Conservation (phyloP, 2,797 vertebrate genomes). For the Eremophila alpestris region DNA sequence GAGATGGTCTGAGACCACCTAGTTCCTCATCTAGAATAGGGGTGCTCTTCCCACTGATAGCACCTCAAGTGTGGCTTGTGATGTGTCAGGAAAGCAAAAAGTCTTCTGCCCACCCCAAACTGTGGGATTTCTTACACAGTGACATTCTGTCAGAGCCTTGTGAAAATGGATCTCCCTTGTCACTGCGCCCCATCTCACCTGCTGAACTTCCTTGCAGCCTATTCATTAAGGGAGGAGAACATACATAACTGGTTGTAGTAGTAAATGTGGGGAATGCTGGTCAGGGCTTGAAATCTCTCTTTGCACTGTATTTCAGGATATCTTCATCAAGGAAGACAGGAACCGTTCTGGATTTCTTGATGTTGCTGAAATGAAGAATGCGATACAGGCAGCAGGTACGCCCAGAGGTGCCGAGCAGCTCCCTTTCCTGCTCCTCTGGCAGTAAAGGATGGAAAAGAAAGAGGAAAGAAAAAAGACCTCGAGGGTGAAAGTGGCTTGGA, state of each 20-base stretch:
- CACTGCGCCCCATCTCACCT: neutral
- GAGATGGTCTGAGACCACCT: neutral
- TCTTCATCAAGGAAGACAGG: constrained; percentile 66
- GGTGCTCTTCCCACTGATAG: neutral
- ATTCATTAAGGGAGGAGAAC: neutral
- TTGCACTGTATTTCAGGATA: constrained; percentile 49
- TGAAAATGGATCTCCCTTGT: neutral
- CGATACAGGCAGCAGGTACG: constrained; percentile 60
- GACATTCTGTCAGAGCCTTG: neutral
- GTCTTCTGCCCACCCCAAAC: neutral
- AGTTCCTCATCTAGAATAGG: neutral
- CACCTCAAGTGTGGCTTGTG: neutral
- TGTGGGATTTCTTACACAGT: neutral
- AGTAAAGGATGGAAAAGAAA: neutral
- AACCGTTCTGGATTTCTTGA: constrained; percentile 65
- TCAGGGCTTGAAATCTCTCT: neutral
- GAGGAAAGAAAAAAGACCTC: neutral
- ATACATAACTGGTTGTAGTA: neutral
- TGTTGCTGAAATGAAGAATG: constrained; percentile 42
- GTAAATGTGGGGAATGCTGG: neutral
- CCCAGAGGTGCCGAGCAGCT: neutral
- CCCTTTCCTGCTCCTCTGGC: neutral
- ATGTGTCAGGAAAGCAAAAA: neutral
- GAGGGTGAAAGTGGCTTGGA: neutral
- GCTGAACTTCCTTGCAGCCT: neutral